phyloP scores from a whole-genome alignment of 2,888 invertebrate genomes.

The Phortica okadai region DNA sequence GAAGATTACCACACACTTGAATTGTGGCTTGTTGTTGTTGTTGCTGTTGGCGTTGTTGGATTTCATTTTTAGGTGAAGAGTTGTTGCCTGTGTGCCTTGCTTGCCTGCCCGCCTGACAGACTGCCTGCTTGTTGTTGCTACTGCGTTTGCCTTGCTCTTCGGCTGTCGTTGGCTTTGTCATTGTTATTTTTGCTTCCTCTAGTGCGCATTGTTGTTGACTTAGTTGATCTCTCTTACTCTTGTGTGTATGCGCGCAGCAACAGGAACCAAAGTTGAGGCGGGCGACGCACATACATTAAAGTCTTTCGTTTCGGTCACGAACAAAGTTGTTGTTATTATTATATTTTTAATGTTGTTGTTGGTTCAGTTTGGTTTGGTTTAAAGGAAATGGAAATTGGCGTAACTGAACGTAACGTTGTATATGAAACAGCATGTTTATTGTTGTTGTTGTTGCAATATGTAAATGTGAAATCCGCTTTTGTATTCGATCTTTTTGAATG shows the following conservation, averaged over 20 bases:
- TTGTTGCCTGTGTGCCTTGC: not conserved
- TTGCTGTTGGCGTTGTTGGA: no score
- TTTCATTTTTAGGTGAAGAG: not conserved
- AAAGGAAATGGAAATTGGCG: not conserved
- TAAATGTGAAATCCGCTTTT: conserved; percentile 24
- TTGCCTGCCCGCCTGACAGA: not conserved
- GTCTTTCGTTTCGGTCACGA: conserved; percentile 60
- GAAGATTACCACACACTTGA: conserved; percentile 13
- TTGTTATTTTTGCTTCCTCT: no score
- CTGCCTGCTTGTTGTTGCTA: not conserved
- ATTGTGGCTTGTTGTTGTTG: not conserved
- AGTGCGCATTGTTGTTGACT: no score
- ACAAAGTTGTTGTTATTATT: conserved; percentile 37
- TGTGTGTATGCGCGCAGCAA: not conserved
- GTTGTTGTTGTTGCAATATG: conserved; percentile 16
- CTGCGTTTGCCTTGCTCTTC: no score
- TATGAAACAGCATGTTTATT: not conserved
- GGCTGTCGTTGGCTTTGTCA: no score
- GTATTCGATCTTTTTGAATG: not conserved
- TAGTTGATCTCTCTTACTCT: not conserved
- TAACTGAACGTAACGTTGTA: not conserved
- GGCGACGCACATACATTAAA: conserved; percentile 34
- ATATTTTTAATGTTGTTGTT: not conserved
- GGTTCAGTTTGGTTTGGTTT: no score
- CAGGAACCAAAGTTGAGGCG: conserved; percentile 22